phyloP scores from a whole-genome alignment of 2,113 vertebrate genomes.

The Okapia johnstoni region DNA sequence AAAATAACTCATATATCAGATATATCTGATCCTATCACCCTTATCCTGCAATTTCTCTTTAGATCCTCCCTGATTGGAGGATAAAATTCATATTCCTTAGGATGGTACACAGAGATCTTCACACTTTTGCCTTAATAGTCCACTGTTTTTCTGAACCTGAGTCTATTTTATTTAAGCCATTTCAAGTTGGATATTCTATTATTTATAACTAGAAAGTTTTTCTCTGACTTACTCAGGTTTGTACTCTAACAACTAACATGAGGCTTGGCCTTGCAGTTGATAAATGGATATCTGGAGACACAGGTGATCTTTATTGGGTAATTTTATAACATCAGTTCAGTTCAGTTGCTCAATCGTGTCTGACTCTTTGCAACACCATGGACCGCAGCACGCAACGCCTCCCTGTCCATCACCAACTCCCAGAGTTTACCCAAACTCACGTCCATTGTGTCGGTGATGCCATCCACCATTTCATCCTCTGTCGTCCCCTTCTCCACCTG shows the following conservation, averaged over 20 bases:
- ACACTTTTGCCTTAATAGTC: not conserved
- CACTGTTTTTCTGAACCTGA: not conserved
- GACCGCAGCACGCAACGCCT: fast-evolving
- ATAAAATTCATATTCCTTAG: not conserved
- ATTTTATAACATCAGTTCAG: not conserved
- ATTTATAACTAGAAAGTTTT: not conserved
- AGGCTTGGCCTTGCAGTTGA: not conserved
- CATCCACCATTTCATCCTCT: not conserved
- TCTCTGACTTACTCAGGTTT: not conserved
- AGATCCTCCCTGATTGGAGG: not conserved
- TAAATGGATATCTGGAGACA: not conserved
- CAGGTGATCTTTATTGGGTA: not conserved
- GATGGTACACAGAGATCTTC: not conserved
- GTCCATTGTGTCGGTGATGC: not conserved
- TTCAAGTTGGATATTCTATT: not conserved
- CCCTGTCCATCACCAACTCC: not conserved
- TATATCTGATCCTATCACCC: not conserved
- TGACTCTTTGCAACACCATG: not conserved
- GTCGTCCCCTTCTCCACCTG: not conserved
- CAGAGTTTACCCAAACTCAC: not conserved
- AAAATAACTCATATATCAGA: not conserved
- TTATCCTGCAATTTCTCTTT: not conserved
- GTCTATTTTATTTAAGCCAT: not conserved
- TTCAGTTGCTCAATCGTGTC: not conserved
- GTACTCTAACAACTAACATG: not conserved